Conservation (phyloP, 2,797 vertebrate genomes). For the Phalanger gymnotis region DNA sequence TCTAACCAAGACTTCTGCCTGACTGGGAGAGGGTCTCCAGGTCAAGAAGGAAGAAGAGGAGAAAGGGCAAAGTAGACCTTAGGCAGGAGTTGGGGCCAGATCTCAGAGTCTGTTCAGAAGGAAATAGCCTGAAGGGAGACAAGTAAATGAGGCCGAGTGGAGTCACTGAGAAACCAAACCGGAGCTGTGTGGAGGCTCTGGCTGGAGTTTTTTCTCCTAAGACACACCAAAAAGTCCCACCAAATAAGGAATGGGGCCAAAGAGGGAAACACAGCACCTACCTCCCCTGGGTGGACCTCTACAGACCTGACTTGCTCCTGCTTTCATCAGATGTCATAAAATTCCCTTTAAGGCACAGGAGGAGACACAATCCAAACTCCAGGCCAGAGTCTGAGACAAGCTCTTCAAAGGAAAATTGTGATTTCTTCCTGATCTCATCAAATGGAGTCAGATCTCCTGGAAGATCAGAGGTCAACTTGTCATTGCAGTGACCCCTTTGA, state of each 20-base stretch:
- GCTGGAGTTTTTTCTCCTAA: constrained; percentile 44
- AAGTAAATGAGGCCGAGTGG: background rate
- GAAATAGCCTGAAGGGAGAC: background rate
- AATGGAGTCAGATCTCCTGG: constrained; percentile 27
- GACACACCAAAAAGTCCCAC: constrained; percentile 19
- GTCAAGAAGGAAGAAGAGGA: background rate
- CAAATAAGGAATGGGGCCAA: background rate
- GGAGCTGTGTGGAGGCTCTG: background rate
- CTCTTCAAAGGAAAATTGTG: constrained; percentile 29
- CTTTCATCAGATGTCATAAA: constrained; percentile 60
- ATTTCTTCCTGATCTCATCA: constrained; percentile 52
- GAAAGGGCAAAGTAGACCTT: background rate
- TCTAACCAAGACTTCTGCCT: background rate
- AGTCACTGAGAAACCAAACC: background rate
- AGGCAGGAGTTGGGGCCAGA: background rate
- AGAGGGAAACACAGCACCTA: constrained; percentile 32
- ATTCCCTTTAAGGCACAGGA: constrained; percentile 29
- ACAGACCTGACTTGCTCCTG: constrained; percentile 47
- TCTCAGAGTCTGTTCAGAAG: background rate
- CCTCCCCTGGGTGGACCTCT: constrained; percentile 54
- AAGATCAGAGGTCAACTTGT: constrained; percentile 42
- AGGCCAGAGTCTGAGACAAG: constrained; percentile 20
- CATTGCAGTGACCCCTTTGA: constrained; percentile 5
- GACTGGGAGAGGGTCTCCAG: background rate
- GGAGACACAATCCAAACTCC: background rate